phyloP scores from a whole-genome alignment of 2,888 invertebrate species.

The Hypsopygia costalis region DNA sequence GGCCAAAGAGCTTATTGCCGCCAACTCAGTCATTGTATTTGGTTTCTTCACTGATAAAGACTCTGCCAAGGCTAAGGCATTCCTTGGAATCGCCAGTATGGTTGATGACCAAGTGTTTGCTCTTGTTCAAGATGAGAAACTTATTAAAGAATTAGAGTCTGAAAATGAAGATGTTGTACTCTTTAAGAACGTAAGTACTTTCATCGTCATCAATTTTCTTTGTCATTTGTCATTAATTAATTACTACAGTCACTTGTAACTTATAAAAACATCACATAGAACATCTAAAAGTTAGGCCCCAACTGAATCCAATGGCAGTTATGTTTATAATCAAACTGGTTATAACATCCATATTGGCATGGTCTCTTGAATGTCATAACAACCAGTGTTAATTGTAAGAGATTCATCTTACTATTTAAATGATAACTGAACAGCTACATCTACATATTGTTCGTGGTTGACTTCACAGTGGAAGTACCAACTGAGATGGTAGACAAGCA shows the following conservation, averaged over 20 bases:
- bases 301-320: too few relatives aligned
- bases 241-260: constrained; percentile 11
- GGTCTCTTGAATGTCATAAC: too few relatives aligned
- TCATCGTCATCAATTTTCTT: background rate
- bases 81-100: constrained; percentile 87
- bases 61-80: constrained; percentile 90
- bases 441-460: too few relatives aligned
- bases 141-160: constrained; percentile 89
- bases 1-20: constrained; percentile 90
- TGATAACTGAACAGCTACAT: too few relatives aligned
- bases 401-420: too few relatives aligned
- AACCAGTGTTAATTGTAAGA: too few relatives aligned
- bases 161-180: constrained; percentile 90
- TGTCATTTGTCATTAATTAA: too few relatives aligned
- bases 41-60: constrained; percentile 94
- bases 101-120: constrained; percentile 95
- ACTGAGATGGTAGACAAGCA: too few relatives aligned
- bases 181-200: constrained; percentile 90
- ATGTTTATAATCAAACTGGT: too few relatives aligned
- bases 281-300: too few relatives aligned
- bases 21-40: constrained; percentile 90
- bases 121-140: constrained; percentile 88
- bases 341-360: too few relatives aligned
- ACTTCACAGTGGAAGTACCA: too few relatives aligned
- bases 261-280: background rate